These are phyloP conservation scores for Chironomus tepperi DNA, from an alignment of 1,140 invertebrate genomes.

Conservation along the genomic window DNA sequence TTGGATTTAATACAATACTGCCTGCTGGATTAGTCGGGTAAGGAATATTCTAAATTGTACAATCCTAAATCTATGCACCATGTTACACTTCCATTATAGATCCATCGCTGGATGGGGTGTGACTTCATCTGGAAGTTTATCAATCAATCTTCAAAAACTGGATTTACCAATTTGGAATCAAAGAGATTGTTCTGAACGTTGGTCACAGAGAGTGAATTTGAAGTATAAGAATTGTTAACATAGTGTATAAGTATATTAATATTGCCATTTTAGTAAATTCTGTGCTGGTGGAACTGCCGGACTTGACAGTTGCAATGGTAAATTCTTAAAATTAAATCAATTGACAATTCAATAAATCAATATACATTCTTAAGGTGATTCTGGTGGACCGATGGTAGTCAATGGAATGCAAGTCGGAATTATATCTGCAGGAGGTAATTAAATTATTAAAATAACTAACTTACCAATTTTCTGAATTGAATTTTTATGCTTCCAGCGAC, in stretches of 20 bases:
- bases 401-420: slow-evolving; percentile 9
- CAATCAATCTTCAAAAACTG: background rate
- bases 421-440: background rate
- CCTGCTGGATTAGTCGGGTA: background rate
- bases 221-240: background rate
- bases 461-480: background rate
- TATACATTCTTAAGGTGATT: background rate
- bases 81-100: too few relatives aligned
- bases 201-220: background rate
- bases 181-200: background rate
- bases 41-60: background rate
- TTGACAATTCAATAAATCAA: background rate
- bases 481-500: background rate
- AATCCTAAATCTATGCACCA: too few relatives aligned
- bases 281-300: background rate
- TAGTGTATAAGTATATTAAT: too few relatives aligned
- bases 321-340: background rate
- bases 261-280: background rate
- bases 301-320: background rate
- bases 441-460: background rate
- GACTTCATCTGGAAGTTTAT: background rate
- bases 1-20: background rate
- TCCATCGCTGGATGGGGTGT: background rate
- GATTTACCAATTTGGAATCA: background rate
- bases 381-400: background rate